phyloP scores from a whole-genome alignment of 2,797 vertebrate species.

The Lerista edwardsae region DNA sequence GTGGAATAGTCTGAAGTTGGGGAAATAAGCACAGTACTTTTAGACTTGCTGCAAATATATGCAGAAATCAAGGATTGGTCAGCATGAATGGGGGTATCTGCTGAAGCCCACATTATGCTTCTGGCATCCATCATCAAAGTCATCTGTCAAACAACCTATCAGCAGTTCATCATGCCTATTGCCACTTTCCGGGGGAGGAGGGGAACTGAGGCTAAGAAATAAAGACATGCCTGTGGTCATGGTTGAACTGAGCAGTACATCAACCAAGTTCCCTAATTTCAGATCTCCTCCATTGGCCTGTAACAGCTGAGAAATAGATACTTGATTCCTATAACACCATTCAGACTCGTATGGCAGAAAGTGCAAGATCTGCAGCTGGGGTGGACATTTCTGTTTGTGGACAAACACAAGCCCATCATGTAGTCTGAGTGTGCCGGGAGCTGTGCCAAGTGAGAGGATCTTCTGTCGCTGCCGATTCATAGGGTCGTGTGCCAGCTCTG shows the following conservation, averaged over 20 bases:
- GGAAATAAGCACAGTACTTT: background rate
- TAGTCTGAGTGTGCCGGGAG: background rate
- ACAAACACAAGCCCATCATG: background rate
- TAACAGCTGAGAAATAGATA: background rate
- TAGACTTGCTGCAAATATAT: background rate
- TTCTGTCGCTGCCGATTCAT: conserved; percentile 8
- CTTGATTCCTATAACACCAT: background rate
- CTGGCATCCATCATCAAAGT: background rate
- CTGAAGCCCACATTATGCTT: background rate
- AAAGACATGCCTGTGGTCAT: background rate
- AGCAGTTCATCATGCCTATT: background rate
- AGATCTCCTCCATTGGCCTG: background rate
- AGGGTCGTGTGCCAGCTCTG: background rate
- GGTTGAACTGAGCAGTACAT: background rate
- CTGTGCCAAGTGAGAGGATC: background rate
- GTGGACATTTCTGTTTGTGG: conserved; percentile 10
- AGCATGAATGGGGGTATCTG: background rate
- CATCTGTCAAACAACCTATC: background rate
- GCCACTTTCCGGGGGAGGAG: background rate
- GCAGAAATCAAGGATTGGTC: background rate
- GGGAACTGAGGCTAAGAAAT: background rate
- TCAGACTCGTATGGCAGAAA: background rate
- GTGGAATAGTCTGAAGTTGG: background rate
- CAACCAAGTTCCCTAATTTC: background rate
- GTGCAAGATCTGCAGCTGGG: background rate